Percentiles rank a stretch among this genome's conserved stretches.
Evolutionary conservation across 92 coral and sea anemone genomes (phyloP).

Genomic region (Montipora capitata): DNA sequence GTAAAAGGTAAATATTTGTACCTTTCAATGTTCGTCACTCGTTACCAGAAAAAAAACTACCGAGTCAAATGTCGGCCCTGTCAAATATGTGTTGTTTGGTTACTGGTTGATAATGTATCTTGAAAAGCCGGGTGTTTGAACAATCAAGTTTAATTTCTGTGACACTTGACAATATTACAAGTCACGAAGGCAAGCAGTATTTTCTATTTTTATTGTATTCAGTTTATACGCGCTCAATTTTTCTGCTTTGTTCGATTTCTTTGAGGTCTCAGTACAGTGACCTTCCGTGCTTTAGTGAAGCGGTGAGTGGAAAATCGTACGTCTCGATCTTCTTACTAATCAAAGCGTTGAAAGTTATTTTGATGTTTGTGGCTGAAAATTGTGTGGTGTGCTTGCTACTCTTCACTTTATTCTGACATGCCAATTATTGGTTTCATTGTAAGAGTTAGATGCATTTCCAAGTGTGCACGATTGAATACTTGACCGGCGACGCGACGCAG

Average conservation of each 20-base stretch:
- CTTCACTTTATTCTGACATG: background rate
- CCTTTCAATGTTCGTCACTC: slow-evolving; percentile 8
- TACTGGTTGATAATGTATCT: slow-evolving; percentile 65
- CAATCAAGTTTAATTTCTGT: slow-evolving; percentile 43
- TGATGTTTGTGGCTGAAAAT: background rate
- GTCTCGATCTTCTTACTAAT: slow-evolving; percentile 19
- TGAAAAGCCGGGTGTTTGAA: slow-evolving; percentile 63
- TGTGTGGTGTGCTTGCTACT: background rate
- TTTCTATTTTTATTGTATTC: background rate
- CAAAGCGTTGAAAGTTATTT: slow-evolving; percentile 14
- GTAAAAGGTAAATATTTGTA: slow-evolving; percentile 30
- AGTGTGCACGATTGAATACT: slow-evolving; percentile 8
- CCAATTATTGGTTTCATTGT: background rate
- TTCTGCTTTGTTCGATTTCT: slow-evolving; percentile 1
- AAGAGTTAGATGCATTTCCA: background rate
- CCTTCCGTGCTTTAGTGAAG: background rate
- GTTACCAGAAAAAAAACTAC: slow-evolving; percentile 11
- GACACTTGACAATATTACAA: slow-evolving; percentile 28
- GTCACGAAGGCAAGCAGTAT: slow-evolving; percentile 16
- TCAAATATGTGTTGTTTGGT: slow-evolving; percentile 58
- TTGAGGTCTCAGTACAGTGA: background rate
- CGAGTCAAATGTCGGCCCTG: slow-evolving; percentile 43
- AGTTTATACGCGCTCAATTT: slow-evolving; percentile 14
- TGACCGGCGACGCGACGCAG: background rate
- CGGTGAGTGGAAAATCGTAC: slow-evolving; percentile 17